Percentiles rank a stretch among this genome's conserved stretches.
Evolutionary conservation across 2,113 vertebrate genomes (phyloP).

Genomic region (Cyphomyrus discorhynchus): DNA sequence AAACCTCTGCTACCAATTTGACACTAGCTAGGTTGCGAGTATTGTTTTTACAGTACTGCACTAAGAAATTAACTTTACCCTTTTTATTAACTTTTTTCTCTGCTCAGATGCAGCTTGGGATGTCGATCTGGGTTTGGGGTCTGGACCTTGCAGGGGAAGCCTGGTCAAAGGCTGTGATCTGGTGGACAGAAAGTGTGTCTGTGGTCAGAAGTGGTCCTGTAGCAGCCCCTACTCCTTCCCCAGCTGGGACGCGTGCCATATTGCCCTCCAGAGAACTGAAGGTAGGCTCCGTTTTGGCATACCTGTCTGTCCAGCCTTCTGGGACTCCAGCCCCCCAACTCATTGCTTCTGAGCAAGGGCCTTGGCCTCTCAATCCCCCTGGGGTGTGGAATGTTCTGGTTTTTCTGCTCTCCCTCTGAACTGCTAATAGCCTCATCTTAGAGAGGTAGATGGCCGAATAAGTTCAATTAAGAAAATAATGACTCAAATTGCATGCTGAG

Average conservation of each 20-base stretch:
- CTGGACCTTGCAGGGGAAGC: conserved; percentile 74
- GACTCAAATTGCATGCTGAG: not conserved
- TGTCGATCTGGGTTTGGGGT: conserved; percentile 69
- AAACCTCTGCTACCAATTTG: not conserved
- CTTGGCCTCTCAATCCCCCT: not conserved
- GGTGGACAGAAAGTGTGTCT: conserved; percentile 72
- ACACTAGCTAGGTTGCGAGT: not conserved
- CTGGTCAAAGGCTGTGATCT: conserved; percentile 76
- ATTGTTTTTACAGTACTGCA: not conserved
- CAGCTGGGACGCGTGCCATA: conserved; percentile 64
- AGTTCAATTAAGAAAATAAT: not conserved
- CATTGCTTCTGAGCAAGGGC: not conserved
- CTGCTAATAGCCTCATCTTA: not conserved
- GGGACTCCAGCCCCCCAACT: not conserved
- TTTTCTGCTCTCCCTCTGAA: not conserved
- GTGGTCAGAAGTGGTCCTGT: conserved; percentile 71
- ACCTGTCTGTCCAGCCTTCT: not conserved
- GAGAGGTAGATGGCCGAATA: not conserved
- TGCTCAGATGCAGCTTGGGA: conserved; percentile 73
- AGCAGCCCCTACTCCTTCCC: conserved; percentile 71
- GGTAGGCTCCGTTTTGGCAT: conserved; percentile 49
- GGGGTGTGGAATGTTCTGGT: not conserved
- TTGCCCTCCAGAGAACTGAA: conserved; percentile 69
- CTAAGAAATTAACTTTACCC: not conserved
- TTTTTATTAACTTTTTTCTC: conserved; percentile 39